Evolutionary conservation across 2,797 vertebrate genomes (phyloP).

Genomic region (Myioborus melanocephalus): DNA sequence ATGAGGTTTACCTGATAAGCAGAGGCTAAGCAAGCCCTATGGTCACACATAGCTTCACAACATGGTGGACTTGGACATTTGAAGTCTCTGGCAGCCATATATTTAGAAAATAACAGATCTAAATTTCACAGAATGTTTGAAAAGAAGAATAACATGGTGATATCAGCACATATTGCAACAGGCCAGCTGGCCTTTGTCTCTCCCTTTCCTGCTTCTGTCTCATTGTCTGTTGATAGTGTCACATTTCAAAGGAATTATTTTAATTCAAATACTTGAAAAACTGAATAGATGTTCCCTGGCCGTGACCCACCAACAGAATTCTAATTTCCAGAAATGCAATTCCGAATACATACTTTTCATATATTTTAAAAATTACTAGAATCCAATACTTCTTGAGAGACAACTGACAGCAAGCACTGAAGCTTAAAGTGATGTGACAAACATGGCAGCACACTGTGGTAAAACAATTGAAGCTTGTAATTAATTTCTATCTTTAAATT

Average conservation of each 20-base stretch:
- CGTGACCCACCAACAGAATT: conserved; percentile 28
- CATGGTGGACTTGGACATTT: not conserved
- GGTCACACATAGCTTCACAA: not conserved
- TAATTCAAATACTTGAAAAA: conserved; percentile 60
- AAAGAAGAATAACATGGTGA: not conserved
- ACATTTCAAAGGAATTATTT: not conserved
- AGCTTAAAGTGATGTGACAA: conserved; percentile 76
- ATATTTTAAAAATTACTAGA: conserved; percentile 69
- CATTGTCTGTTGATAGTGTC: not conserved
- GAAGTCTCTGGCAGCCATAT: not conserved
- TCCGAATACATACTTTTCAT: conserved; percentile 41
- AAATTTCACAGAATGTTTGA: not conserved
- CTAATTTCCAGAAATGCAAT: conserved; percentile 60
- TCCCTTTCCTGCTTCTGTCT: not conserved
- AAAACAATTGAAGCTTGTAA: conserved; percentile 82
- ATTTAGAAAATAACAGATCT: not conserved
- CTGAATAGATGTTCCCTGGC: conserved; percentile 59
- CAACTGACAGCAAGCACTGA: conserved; percentile 72
- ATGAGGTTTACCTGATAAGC: not conserved
- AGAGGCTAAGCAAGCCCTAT: not conserved
- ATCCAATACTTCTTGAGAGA: conserved; percentile 74
- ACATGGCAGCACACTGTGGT: conserved; percentile 66
- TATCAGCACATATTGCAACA: not conserved
- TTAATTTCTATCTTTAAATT: conserved; percentile 83
- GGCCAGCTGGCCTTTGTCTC: not conserved